A percentile compares a stretch with the other conserved stretches of the same genome.
Conservation (phyloP, 2,113 vertebrate genomes). For the Channa maculata region DNA sequence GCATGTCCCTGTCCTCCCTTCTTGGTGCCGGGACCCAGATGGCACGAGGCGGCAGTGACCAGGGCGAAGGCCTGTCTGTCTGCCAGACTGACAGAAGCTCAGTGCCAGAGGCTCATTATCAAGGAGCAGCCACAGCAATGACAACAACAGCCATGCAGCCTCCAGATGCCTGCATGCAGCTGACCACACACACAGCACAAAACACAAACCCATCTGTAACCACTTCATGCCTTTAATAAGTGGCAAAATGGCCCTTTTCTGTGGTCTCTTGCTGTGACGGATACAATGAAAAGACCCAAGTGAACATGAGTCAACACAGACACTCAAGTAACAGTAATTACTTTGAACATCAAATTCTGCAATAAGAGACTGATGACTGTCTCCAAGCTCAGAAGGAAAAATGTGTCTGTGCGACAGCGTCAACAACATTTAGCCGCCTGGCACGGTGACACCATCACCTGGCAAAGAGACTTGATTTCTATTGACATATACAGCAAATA, state of each 20-base stretch:
- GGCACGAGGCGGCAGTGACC: slow-evolving; percentile 64
- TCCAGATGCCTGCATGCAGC: slow-evolving; percentile 47
- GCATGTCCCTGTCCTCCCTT: slow-evolving; percentile 50
- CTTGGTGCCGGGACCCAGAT: slow-evolving; percentile 55
- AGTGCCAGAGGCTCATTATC: slow-evolving; percentile 69
- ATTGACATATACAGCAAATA: slow-evolving; percentile 3
- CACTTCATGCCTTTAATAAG: slow-evolving; percentile 30
- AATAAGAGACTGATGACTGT: background rate
- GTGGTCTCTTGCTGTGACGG: background rate
- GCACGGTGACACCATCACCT: background rate
- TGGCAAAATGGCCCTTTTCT: slow-evolving; percentile 8
- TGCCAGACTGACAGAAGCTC: slow-evolving; percentile 72
- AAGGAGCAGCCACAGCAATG: slow-evolving; percentile 58
- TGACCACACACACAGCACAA: slow-evolving; percentile 32
- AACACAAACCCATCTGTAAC: slow-evolving; percentile 46
- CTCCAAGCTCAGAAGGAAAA: background rate
- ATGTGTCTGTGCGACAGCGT: background rate
- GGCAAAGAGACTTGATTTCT: background rate
- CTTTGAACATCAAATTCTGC: background rate
- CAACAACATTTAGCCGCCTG: background rate
- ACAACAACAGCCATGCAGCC: slow-evolving; percentile 45
- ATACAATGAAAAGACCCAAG: background rate
- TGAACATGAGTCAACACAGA: background rate
- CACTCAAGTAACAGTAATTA: background rate
- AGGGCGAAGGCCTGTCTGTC: slow-evolving; percentile 48